Conservation (phyloP, 2,797 vertebrate genomes). For the Pampus argenteus region DNA sequence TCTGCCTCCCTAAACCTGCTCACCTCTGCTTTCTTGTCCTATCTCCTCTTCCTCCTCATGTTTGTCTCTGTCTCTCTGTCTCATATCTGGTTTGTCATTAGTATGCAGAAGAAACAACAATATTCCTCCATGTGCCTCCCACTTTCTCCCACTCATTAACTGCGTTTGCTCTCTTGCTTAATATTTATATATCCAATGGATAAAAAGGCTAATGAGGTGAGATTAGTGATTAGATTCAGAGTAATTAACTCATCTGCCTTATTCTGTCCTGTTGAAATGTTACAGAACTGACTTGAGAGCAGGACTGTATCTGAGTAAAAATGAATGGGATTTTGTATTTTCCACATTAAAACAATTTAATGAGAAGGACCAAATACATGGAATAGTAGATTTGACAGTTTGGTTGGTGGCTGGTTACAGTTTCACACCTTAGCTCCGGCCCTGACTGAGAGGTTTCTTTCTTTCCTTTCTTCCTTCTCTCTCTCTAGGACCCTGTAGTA, state of each 20-base stretch:
- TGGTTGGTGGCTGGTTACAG: background rate
- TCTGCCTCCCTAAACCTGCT: constrained; percentile 43
- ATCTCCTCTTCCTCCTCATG: background rate
- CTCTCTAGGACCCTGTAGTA: constrained; percentile 69
- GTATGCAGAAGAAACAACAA: constrained; percentile 64
- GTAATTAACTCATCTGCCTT: background rate
- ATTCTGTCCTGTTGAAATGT: no score
- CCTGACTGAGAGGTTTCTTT: background rate
- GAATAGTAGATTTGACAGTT: background rate
- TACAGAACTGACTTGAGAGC: no score
- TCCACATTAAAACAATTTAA: no score
- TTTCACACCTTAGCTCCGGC: background rate
- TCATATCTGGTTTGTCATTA: constrained; percentile 56
- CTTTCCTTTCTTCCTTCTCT: background rate
- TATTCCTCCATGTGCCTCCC: constrained; percentile 53
- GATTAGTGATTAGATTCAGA: no score
- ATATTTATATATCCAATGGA: constrained; percentile 29
- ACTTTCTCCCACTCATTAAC: constrained; percentile 25
- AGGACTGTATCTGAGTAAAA: no score
- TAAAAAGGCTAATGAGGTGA: constrained; percentile 10
- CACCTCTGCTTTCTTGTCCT: constrained; percentile 37
- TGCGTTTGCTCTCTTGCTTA: constrained; percentile 7
- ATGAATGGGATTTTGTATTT: no score
- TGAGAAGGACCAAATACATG: no score
- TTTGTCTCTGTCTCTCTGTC: constrained; percentile 14